phyloP scores from a whole-genome alignment of 1,140 invertebrate species.

The Cotesia typhae region DNA sequence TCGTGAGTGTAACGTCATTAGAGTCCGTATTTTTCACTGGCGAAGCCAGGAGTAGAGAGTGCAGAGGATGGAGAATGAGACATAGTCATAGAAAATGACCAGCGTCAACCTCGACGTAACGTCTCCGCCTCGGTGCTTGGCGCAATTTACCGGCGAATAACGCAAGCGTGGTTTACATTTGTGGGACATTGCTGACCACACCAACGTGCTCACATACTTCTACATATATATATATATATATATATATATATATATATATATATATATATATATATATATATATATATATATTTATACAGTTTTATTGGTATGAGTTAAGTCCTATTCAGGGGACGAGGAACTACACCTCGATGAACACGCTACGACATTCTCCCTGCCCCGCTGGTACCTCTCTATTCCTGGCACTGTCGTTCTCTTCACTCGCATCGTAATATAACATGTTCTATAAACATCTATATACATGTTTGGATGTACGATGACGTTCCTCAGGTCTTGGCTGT shows the following conservation, averaged over 20 bases:
- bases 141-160: conserved; percentile 40
- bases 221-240: no score
- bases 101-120: not conserved
- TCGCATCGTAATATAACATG: conserved; percentile 32
- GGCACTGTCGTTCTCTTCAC: conserved; percentile 42
- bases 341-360: conserved; percentile 65
- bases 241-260: no score
- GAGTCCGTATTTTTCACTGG: not conserved
- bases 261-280: no score
- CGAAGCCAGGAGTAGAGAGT: no score
- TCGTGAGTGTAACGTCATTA: no score
- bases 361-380: conserved; percentile 59
- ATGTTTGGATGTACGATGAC: conserved; percentile 8
- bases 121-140: conserved; percentile 24
- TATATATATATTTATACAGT: no score
- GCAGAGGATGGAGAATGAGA: not conserved
- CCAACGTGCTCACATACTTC: conserved; percentile 37
- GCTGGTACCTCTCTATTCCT: conserved; percentile 48
- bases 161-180: conserved; percentile 55
- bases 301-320: conserved; percentile 26
- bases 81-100: conserved; percentile 10
- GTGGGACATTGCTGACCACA: conserved; percentile 61
- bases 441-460: not conserved
- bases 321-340: conserved; percentile 62
- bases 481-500: not conserved